Base-by-base conservation (phyloP, 53 echinoderm and acorn worm genomes). In the Holothuria scabra region DNA sequence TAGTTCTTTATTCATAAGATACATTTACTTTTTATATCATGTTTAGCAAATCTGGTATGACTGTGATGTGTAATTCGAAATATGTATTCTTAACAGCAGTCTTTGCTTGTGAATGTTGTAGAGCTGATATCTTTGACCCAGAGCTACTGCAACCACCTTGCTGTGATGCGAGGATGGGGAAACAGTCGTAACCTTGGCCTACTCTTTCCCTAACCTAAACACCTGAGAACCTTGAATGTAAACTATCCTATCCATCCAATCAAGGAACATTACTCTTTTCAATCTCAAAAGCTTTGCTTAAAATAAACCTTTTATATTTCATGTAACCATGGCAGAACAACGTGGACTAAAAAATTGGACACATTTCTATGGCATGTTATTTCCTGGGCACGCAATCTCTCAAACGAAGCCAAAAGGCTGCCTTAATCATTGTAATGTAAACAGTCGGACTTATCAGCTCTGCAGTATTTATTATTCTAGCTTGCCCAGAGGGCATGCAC, bases 361-460 rank as follows among this genome's bases (percentile, higher is more conserved):
- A 72, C 72, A 72, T 72, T 72, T 72, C 37, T 25, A 44, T 72
- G 72, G 72, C 72, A 72, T 72, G 72, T 72, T 72, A 72, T 72
- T 72, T 72, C 72, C 72, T 72, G 72, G 72, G 72, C 46, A 23
- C 72, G 72, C 72, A 72, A 72, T 72, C 72, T 72, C 26, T 72
- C 72, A 72, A 72, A 44, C 49, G 44, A 72, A 72, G 72, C 72
- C 72, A 72, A 72, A 72, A 72, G 72, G 72, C 72, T 72, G 72
- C 72, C 72, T 72, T 72, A 72, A 72, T 72, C 72, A 72, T 72
- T 72, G 72, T 72, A 72, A 72, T 72, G 72, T 72, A 72, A 72
- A 72, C 72, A 72, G 72, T 72, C 49, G 72, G 46, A 44, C 72
- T 72, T 72, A 72, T 72, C 72, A 44, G 46, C 72, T 49, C 48